Evolutionary conservation across 1,140 invertebrate species (phyloP), one percentile per base, ranked within the genome.

Genomic region (Dendroctonus ponderosae): DNA sequence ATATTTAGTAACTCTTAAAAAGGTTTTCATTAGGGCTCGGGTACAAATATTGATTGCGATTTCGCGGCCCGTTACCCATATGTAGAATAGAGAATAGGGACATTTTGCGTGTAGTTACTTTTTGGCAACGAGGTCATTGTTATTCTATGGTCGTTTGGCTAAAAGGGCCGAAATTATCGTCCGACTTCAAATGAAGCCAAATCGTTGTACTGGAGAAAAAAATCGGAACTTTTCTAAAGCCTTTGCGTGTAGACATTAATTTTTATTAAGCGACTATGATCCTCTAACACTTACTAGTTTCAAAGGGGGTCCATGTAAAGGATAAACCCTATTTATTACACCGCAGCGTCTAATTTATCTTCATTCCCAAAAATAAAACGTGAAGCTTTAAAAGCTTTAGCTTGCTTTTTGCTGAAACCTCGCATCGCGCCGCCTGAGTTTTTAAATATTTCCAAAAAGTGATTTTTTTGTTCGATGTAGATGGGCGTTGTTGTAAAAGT

Each of bases 1-100:
- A 63, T 63, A 63, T 63, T 63, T 63, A 63, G 61, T 44, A 63
- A 63, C 50, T 63, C 50, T 48, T 63, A 63, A 63, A 63, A 63
- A 63, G 61, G 61, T 54, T 63, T 63, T 63, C 61, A 63, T 63
- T 63, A 63, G 61, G 58, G 58, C 15, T 38, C 38, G 8, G 58
- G 46, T 26, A 61, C 58, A 50, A 49, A 61, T 61, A 61, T 61
- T 61, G 58, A 61, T 61, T 40, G 51, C 46, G 12, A 50, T 61
- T 61, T 61, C 58, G 44, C 58, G 58, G 58, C 26, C 37, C 58
- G 42, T 61, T 61, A 26, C 38, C 49, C 58, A 41, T 41, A 56
- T 41, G 39, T 56, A 41, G 39, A 41, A 41, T 56, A 56, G 26
- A 26, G 26, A 26, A 26, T 50, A 26, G 48, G 7, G 12, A 14